Evolutionary conservation across 2,888 invertebrate genomes (phyloP), one percentile per base, ranked within the genome.

Genomic region (Oligia fasciuncula): DNA sequence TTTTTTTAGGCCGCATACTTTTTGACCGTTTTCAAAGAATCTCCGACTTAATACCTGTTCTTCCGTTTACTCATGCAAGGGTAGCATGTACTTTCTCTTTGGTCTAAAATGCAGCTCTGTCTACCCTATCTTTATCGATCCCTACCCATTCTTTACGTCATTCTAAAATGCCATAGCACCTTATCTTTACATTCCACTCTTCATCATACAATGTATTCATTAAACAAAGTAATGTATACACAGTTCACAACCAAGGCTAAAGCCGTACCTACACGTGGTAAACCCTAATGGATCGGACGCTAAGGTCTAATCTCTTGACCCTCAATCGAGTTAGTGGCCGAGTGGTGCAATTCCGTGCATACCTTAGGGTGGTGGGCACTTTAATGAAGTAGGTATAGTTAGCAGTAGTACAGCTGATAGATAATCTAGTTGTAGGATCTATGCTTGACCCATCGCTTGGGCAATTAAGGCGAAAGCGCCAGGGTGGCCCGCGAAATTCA

Each of bases 271-370:
- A 71, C 43, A 74, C 67, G 65, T 46, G 62, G n/a, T 19, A 46
- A 54, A 46, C 49, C 68, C 14, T 75, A 80, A 77, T 80, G 40
- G 73, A 60, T 67, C 35, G n/a, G 23, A 74, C 62, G 75, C 79
- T 75, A 70, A 69, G 49, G 54, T 74, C 73, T 80, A 80, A 85
- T 81, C 81, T 80, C 89, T 85, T 85, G 89, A 84, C 83, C 81
- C 72, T 57, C 81, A 88, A 88, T 89, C 73, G 65, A 89, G 81
- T 89, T 89, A 88, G 67, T 65, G 70, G 14, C 35, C 69, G 70
- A 80, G 74, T 81, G 79, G 76, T 89, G 88, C 88, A 88, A 83
- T 88, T 83, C 69, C 82, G 69, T 86, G 82, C 89, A 86, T 86
- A 80, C 82, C 84, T 85, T 85, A 82, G 43, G 76, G 63, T 49